These are phyloP conservation scores for Diaprepes abbreviatus DNA, from an alignment of 2,888 invertebrate genomes.

Conservation along the genomic window DNA sequence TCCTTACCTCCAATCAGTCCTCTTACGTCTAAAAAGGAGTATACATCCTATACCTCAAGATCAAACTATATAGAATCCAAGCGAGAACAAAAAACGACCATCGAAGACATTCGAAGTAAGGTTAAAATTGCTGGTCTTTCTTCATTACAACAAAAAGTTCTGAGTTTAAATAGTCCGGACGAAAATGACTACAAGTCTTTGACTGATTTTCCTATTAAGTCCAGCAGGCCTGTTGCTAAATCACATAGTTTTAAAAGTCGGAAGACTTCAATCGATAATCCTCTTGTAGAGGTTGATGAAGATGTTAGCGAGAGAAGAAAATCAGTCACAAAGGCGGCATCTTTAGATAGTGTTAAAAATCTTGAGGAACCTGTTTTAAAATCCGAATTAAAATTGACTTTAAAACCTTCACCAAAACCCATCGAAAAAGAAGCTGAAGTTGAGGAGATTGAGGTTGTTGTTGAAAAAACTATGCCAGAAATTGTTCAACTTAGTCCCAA, in stretches of 20 bases:
- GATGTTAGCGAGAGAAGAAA: constrained; percentile 40
- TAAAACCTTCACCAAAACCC: constrained; percentile 17
- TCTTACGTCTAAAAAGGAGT: constrained; percentile 13
- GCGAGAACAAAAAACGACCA: constrained; percentile 42
- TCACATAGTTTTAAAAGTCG: constrained; percentile 78
- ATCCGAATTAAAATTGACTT: constrained; percentile 37
- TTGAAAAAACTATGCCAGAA: constrained; percentile 36
- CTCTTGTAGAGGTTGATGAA: constrained; percentile 43
- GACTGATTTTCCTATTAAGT: constrained; percentile 64
- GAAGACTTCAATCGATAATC: constrained; percentile 41
- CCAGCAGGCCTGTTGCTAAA: constrained; percentile 76
- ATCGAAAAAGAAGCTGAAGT: constrained; percentile 30
- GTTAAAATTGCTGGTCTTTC: constrained; percentile 71
- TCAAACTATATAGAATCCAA: constrained; percentile 36
- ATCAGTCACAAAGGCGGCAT: constrained; percentile 63
- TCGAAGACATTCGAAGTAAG: constrained; percentile 59
- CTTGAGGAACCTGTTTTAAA: constrained; percentile 65
- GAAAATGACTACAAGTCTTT: constrained; percentile 62
- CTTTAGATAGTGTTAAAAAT: constrained; percentile 74
- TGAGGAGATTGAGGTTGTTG: constrained; percentile 44
- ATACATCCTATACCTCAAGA: constrained; percentile 20
- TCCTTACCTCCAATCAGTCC: not conserved
- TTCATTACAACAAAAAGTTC: constrained; percentile 71
- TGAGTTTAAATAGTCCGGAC: constrained; percentile 66
- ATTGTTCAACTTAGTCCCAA: not conserved